Percentiles rank a stretch among this genome's conserved stretches.
phyloP scores from a whole-genome alignment of 1,140 invertebrate species.

The Caenorhabditis brenneri region DNA sequence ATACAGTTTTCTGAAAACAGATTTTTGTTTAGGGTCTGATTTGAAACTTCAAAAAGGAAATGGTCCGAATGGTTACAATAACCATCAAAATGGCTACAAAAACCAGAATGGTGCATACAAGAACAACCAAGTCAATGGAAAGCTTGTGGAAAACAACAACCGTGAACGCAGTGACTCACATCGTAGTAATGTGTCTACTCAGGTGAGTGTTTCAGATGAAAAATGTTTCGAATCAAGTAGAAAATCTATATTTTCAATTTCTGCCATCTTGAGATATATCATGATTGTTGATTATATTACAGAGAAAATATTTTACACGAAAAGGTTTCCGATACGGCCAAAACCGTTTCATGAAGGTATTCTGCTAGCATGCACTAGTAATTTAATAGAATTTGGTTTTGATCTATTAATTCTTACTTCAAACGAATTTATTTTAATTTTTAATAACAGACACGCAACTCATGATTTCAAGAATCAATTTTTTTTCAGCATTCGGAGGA shows the following conservation, averaged over 20 bases:
- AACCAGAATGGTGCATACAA: not conserved
- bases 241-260: too few species aligned
- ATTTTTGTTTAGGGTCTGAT: not conserved
- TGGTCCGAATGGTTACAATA: not conserved
- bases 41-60: not conserved
- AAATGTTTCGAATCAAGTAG: not conserved
- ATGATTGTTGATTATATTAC: not conserved
- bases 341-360: not conserved
- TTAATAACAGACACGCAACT: too few species aligned
- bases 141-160: not conserved
- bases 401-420: too few species aligned
- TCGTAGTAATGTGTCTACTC: slow-evolving; percentile 13
- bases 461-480: not conserved
- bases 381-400: too few species aligned
- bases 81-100: not conserved
- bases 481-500: slow-evolving; percentile 10
- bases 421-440: too few species aligned
- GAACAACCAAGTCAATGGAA: not conserved
- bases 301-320: not conserved
- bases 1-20: not conserved
- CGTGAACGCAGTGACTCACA: slow-evolving; percentile 12
- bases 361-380: not conserved
- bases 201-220: not conserved
- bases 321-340: not conserved
- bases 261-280: too few species aligned